These are phyloP conservation scores for Drosophila funebris DNA, from an alignment of 1,140 invertebrate species.

Conservation along the genomic window DNA sequence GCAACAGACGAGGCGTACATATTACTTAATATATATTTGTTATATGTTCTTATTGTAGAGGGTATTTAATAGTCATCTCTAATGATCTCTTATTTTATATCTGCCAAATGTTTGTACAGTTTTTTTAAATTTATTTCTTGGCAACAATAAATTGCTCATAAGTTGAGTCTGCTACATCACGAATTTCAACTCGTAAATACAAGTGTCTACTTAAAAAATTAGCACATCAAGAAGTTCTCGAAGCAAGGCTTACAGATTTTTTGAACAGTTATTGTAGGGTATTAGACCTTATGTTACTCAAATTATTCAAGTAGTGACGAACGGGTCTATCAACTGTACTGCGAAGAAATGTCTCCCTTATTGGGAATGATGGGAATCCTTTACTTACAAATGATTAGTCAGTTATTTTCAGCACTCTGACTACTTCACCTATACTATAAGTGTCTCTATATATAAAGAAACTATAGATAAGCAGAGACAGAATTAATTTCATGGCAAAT, in stretches of 20 bases:
- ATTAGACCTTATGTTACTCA: slow-evolving; percentile 8
- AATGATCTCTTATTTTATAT: no score
- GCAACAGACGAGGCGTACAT: no score
- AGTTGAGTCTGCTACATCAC: slow-evolving; percentile 21
- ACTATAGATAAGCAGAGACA: not conserved
- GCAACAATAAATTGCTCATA: slow-evolving; percentile 2
- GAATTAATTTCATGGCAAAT: slow-evolving; percentile 43
- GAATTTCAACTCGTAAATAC: slow-evolving; percentile 28
- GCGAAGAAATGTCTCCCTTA: no score
- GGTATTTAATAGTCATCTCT: not conserved
- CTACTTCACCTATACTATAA: not conserved
- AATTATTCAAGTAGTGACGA: not conserved
- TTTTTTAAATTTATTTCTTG: not conserved
- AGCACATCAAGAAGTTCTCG: slow-evolving; percentile 26
- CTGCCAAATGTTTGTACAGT: not conserved
- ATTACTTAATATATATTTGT: not conserved
- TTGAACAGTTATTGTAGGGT: not conserved
- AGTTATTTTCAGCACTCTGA: not conserved
- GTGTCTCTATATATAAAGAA: not conserved
- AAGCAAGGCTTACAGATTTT: slow-evolving; percentile 2
- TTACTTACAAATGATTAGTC: not conserved
- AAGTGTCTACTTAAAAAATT: slow-evolving; percentile 31
- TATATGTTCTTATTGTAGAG: not conserved
- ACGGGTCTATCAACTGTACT: no score
- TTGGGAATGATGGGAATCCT: no score